Evolutionary conservation across 2,888 invertebrate species (phyloP).

Genomic region (Meteorus cinctellus): DNA sequence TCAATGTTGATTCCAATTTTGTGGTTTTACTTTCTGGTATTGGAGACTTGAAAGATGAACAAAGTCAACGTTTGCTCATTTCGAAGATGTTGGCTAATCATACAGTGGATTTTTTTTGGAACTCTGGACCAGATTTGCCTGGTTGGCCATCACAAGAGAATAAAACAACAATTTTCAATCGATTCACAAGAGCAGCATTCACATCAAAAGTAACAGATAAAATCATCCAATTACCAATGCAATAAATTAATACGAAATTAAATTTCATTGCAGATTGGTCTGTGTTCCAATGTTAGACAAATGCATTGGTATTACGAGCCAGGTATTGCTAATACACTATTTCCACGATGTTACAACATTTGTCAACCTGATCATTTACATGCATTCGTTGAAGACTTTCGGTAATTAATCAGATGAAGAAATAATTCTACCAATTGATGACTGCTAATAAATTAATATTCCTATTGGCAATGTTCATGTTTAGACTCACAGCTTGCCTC

Average conservation of each 20-base stretch:
- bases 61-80: constrained; percentile 72
- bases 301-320: constrained; percentile 91
- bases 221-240: neutral
- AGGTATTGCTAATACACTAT: constrained; percentile 85
- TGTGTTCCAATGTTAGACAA: constrained; percentile 85
- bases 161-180: constrained; percentile 82
- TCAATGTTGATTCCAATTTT: constrained; percentile 63
- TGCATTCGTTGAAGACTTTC: constrained; percentile 91
- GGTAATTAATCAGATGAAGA: constrained; percentile 67
- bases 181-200: constrained; percentile 90
- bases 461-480: neutral
- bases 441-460: neutral
- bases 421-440: constrained; percentile 3
- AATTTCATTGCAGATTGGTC: constrained; percentile 75
- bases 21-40: constrained; percentile 64
- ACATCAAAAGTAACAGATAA: constrained; percentile 86
- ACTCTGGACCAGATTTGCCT: constrained; percentile 87
- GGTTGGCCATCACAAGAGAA: constrained; percentile 79
- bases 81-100: constrained; percentile 86
- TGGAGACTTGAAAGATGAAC: constrained; percentile 64
- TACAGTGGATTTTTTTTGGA: constrained; percentile 92
- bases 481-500: constrained; percentile 86
- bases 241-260: constrained; percentile 21
- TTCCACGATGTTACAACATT: constrained; percentile 91
- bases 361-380: constrained; percentile 87